phyloP scores from a whole-genome alignment of 2,113 vertebrate species.

The Cacatua alba region DNA sequence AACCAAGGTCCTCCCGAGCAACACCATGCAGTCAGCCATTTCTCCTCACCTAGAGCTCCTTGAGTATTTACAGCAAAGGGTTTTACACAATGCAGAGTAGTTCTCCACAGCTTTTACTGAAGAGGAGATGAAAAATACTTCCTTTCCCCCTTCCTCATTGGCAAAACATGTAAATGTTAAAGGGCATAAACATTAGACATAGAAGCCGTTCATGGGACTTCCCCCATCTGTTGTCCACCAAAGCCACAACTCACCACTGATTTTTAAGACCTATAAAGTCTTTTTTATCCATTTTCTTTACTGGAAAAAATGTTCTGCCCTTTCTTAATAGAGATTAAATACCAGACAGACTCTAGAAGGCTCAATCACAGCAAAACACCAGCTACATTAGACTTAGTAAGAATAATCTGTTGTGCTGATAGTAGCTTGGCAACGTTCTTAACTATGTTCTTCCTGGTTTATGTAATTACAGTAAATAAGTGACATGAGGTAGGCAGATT shows the following conservation, averaged over 20 bases:
- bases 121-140: background rate
- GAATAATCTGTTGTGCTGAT: conserved; percentile 30
- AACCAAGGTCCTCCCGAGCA: background rate
- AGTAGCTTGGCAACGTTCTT: conserved; percentile 49
- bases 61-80: background rate
- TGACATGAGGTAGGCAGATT: conserved; percentile 10
- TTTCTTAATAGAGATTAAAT: conserved; percentile 12
- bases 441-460: conserved; percentile 46
- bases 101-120: background rate
- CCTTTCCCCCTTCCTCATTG: background rate
- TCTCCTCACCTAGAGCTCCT: background rate
- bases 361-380: background rate
- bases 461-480: conserved; percentile 44
- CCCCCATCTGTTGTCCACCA: background rate
- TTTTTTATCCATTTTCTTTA: background rate
- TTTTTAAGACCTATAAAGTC: background rate
- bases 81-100: background rate
- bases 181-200: background rate
- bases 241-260: background rate
- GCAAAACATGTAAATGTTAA: background rate
- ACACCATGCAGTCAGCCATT: rapidly evolving
- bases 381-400: background rate
- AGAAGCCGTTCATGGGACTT: background rate
- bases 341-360: background rate
- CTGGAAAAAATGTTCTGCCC: background rate